Evolutionary conservation across 37 sponge, comb jelly and placozoan genomes (phyloP), one percentile per base, ranked within the genome.

Genomic region (Ianthella basta): DNA sequence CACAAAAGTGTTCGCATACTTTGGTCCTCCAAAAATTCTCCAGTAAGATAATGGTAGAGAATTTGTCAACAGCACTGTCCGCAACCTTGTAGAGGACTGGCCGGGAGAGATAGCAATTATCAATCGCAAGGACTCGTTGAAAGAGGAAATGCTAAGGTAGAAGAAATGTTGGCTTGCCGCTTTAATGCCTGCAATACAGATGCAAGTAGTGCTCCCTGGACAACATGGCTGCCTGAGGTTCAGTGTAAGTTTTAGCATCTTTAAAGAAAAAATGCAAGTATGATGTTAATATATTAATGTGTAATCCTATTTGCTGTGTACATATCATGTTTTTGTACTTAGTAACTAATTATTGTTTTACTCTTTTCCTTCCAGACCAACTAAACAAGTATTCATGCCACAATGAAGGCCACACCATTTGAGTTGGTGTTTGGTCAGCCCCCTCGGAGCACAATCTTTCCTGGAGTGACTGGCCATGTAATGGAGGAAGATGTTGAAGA

Each of bases 381-480:
- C 59, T 85, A 25, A 87, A 87, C 87, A 32, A 70, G 61, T 69
- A 32, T 87, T 55, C 81, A 87, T 79, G 81, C 64, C 19, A 66
- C 72, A 4, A 68, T 80, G 80, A 87, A 87, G 67, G 56, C 81
- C 14, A 87, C 72, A 41, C 87, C 87, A 15, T 87, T 60, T 66
- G 87, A 87, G 81, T 39, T 87, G n/a, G 87, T 87, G 70, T 87
- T 81, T 80, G 87, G 81, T 32, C 87, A 44, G 81, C 80, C 80
- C 36, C 87, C 87, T 50, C 81, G 57, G 18, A 33, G 63, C 13
- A 37, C 56, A 40, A 69, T 87, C 18, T 87, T 87, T 35, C 87
- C 87, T 32, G 80, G 81, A 54, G 41, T 23, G 59, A 55, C 21
- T 36, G 39, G 59, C 25, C 18, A 80, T 24, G 50, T 80, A 44